phyloP scores from a whole-genome alignment of 1,140 invertebrate species.

The Drosophila subobscura region DNA sequence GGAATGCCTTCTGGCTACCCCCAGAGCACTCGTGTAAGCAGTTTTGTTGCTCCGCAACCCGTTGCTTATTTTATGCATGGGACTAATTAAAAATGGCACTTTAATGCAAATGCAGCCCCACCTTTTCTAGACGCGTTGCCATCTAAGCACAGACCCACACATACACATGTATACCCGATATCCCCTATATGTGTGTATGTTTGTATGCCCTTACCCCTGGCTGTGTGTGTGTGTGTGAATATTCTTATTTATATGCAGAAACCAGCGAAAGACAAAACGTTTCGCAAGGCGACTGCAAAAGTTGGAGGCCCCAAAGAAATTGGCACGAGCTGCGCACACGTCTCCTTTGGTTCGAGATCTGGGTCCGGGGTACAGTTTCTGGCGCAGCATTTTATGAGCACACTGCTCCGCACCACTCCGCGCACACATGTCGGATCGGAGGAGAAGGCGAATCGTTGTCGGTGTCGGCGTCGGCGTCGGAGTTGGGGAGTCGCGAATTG shows the following conservation, averaged over 20 bases:
- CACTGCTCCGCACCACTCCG: not conserved
- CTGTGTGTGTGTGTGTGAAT: conserved; percentile 49
- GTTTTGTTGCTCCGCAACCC: not conserved
- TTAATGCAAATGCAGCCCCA: conserved; percentile 60
- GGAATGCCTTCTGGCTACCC: no score
- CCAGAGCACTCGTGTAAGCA: not conserved
- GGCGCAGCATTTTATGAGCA: conserved; percentile 61
- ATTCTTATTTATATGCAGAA: conserved; percentile 68
- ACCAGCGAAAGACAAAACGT: conserved; percentile 63
- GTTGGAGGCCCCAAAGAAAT: conserved; percentile 59
- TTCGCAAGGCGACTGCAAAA: conserved; percentile 62
- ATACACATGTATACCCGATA: conserved; percentile 22
- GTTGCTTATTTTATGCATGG: conserved; percentile 52
- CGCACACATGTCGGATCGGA: conserved; percentile 60
- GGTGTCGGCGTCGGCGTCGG: no score
- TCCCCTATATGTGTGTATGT: conserved; percentile 10
- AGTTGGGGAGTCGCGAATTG: not conserved
- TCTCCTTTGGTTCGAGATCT: conserved; percentile 36
- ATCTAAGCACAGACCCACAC: conserved; percentile 31
- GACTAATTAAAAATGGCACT: conserved; percentile 62
- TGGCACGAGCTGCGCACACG: conserved; percentile 79
- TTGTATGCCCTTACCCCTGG: not conserved
- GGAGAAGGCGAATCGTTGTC: conserved; percentile 9
- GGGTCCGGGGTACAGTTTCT: conserved; percentile 63
- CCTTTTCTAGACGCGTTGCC: conserved; percentile 44